phyloP scores from a whole-genome alignment of 64 coral and sea anemone species.

The Dendronephthya gigantea region DNA sequence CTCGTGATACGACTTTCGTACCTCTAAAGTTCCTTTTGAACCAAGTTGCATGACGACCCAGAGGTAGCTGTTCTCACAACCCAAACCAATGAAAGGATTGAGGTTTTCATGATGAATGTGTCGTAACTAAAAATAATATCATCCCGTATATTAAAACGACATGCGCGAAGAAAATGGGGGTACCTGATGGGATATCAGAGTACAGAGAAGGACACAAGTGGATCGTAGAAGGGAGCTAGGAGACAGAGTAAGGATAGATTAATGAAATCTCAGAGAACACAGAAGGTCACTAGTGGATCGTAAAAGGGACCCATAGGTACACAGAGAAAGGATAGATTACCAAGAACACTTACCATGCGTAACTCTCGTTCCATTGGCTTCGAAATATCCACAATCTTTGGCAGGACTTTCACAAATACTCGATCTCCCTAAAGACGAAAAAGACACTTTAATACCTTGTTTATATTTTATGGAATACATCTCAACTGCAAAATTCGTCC shows the following conservation, averaged over 20 bases:
- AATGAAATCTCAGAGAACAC: too few relatives aligned
- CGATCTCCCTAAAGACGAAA: background rate
- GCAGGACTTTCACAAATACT: background rate
- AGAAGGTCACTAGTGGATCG: too few relatives aligned
- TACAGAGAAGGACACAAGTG: too few relatives aligned
- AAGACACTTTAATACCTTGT: too few relatives aligned
- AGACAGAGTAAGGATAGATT: too few relatives aligned
- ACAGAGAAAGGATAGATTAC: too few relatives aligned
- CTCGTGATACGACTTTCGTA: too few relatives aligned
- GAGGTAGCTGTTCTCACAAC: background rate
- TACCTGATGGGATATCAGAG: too few relatives aligned
- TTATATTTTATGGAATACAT: too few relatives aligned
- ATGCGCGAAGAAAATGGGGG: too few relatives aligned
- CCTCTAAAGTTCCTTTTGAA: background rate
- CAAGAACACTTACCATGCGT: background rate
- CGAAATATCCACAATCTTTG: background rate
- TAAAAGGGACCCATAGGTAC: too few relatives aligned
- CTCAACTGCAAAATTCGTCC: background rate
- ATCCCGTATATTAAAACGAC: background rate
- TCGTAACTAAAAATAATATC: background rate
- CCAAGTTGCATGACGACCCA: constrained; percentile 10
- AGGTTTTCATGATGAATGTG: background rate
- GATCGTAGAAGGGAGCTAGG: too few relatives aligned
- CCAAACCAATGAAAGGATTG: constrained; percentile 5
- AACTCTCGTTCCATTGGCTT: background rate